A percentile compares a stretch with the other conserved stretches of the same genome.
Evolutionary conservation across 2,113 vertebrate genomes (phyloP).

Genomic region (Passer montanus): DNA sequence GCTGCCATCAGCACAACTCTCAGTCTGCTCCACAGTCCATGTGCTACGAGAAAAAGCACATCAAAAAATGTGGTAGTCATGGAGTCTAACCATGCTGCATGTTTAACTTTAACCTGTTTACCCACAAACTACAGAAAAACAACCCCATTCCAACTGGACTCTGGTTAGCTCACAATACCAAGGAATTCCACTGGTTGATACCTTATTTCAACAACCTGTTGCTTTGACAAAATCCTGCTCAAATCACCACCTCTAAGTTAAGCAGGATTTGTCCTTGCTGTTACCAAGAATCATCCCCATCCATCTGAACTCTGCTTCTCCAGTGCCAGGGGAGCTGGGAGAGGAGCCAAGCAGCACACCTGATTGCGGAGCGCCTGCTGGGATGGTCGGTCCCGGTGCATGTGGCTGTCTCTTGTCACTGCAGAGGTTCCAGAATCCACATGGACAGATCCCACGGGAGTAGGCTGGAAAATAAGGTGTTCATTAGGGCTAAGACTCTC

Average conservation of each 20-base stretch:
- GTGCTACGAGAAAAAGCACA: background rate
- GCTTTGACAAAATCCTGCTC: background rate
- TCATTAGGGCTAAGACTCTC: background rate
- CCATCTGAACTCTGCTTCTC: background rate
- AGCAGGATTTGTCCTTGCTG: background rate
- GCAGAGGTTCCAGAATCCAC: slow-evolving; percentile 93
- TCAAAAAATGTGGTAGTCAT: background rate
- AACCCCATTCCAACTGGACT: background rate
- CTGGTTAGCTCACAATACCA: rapidly evolving
- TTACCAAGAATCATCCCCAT: background rate
- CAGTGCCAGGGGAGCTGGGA: background rate
- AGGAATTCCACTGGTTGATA: background rate
- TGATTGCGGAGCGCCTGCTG: slow-evolving; percentile 92
- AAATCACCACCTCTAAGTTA: background rate
- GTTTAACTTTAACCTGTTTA: background rate
- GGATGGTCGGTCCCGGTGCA: slow-evolving; percentile 89
- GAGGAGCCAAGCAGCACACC: slow-evolving; percentile 70
- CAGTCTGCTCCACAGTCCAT: rapidly evolving
- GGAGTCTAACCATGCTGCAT: background rate
- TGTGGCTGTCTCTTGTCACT: slow-evolving; percentile 90
- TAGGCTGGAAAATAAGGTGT: slow-evolving; percentile 81
- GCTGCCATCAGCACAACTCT: background rate
- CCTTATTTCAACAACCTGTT: background rate
- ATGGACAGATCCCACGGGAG: slow-evolving; percentile 92
- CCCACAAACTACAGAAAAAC: background rate